phyloP scores from a whole-genome alignment of 2,113 vertebrate genomes.

The Lampris megalopsis region DNA sequence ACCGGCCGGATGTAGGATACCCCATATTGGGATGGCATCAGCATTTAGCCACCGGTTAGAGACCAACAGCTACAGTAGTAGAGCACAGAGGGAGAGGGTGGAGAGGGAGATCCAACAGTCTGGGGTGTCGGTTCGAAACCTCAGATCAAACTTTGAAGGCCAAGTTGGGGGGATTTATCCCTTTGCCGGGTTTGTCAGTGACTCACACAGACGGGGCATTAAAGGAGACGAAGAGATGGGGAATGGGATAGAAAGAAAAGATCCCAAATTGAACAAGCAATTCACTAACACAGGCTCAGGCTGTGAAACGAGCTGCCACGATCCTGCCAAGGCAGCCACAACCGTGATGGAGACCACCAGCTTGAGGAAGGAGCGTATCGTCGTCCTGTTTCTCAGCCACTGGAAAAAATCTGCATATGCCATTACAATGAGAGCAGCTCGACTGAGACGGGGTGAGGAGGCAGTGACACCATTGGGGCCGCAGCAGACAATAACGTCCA shows the following conservation, averaged over 20 bases:
- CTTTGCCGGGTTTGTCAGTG: constrained; percentile 71
- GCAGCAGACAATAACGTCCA: constrained; percentile 50
- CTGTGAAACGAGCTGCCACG: constrained; percentile 56
- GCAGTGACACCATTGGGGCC: constrained; percentile 13
- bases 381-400: constrained; percentile 91
- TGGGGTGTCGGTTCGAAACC: constrained; percentile 87
- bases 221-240: constrained; percentile 26
- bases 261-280: constrained; percentile 25
- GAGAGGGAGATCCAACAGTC: constrained; percentile 88
- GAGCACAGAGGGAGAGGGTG: constrained; percentile 73
- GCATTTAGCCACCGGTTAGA: constrained; percentile 72
- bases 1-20: constrained; percentile 60
- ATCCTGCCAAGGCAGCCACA: constrained; percentile 21
- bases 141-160: constrained; percentile 88
- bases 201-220: neutral
- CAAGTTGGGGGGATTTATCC: constrained; percentile 75
- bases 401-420: constrained; percentile 91
- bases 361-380: constrained; percentile 90
- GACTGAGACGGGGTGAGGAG: constrained; percentile 58
- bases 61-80: constrained; percentile 54
- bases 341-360: constrained; percentile 81
- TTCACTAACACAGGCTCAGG: constrained; percentile 69
- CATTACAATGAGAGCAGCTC: constrained; percentile 74
- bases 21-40: constrained; percentile 75
- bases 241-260: constrained; percentile 1